These are phyloP conservation scores for Vulpes lagopus DNA, from an alignment of 2,113 vertebrate genomes.

Conservation along the genomic window DNA sequence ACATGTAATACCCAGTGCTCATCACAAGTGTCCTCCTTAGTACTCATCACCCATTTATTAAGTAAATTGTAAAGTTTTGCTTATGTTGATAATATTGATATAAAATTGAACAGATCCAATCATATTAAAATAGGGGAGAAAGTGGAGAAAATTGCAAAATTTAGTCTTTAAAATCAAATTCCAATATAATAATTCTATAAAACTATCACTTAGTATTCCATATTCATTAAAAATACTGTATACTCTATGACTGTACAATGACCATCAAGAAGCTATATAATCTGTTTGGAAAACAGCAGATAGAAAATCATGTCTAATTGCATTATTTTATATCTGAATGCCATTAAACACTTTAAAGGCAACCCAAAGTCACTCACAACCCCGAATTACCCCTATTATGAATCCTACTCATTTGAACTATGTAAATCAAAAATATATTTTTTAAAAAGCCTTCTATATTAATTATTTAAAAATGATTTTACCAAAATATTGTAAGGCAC, in stretches of 20 bases:
- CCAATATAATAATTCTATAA: neutral
- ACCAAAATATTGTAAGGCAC: neutral
- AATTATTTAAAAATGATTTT: neutral
- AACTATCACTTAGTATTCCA: neutral
- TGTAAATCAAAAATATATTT: neutral
- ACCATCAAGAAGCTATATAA: neutral
- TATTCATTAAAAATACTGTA: neutral
- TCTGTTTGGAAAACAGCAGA: neutral
- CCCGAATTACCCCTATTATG: neutral
- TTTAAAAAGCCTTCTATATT: neutral
- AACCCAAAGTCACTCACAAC: neutral
- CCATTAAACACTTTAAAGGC: neutral
- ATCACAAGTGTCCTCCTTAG: neutral
- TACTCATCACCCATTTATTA: neutral
- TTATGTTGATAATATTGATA: neutral
- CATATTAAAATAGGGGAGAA: neutral
- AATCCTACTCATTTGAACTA: neutral
- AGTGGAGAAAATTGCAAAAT: neutral
- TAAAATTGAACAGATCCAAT: neutral
- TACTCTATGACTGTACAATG: neutral
- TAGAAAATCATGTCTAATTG: neutral
- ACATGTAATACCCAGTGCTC: neutral
- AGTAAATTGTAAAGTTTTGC: neutral
- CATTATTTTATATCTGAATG: neutral
- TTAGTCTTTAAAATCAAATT: neutral